phyloP scores from a whole-genome alignment of 2,113 vertebrate species.

The Sinosuthora webbiana region DNA sequence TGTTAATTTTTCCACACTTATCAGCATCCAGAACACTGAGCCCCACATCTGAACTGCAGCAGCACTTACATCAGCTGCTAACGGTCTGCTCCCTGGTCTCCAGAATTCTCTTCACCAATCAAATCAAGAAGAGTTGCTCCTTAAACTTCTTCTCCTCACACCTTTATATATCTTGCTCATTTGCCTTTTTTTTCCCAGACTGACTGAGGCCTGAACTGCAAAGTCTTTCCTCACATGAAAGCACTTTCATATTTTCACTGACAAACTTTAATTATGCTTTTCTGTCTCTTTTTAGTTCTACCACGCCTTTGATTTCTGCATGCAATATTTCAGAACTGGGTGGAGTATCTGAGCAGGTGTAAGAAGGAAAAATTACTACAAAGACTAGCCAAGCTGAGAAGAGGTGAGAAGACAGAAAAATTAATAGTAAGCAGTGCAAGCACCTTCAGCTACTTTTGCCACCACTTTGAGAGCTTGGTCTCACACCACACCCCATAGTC shows the following conservation, averaged over 20 bases:
- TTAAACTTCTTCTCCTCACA: not conserved
- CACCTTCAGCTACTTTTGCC: not conserved
- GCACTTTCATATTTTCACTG: not conserved
- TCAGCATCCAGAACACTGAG: not conserved
- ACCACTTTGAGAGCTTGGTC: not conserved
- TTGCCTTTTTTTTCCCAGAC: not conserved
- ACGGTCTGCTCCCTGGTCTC: fast-evolving
- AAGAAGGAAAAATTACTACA: not conserved
- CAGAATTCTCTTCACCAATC: not conserved
- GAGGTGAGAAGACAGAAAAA: not conserved
- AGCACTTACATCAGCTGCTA: not conserved
- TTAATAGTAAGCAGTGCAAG: not conserved
- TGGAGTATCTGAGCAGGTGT: not conserved
- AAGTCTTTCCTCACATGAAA: not conserved
- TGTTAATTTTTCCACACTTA: not conserved
- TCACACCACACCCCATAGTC: not conserved
- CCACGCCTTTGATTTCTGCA: not conserved
- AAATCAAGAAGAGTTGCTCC: not conserved
- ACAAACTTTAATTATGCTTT: not conserved
- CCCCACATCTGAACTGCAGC: not conserved
- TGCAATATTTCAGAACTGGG: not conserved
- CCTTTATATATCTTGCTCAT: not conserved
- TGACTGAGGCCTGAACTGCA: not conserved
- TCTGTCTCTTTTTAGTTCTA: not conserved
- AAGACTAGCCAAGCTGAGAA: not conserved